These are phyloP conservation scores for Bimastos eiseni DNA, from an alignment of 2,888 invertebrate genomes.

Conservation along the genomic window DNA sequence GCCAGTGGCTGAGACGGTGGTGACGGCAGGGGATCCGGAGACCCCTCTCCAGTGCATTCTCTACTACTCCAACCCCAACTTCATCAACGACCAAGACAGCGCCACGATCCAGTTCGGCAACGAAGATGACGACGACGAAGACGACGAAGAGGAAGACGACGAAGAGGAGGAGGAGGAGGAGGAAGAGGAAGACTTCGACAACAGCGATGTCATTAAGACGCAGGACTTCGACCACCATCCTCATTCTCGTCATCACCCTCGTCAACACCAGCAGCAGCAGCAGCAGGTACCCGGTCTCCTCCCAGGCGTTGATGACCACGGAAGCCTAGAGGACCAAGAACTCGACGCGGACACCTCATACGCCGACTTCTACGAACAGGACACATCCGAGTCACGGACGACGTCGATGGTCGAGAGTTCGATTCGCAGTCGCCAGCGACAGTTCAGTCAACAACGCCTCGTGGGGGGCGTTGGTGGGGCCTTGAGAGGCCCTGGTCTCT, in stretches of 20 bases:
- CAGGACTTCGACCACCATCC: not conserved
- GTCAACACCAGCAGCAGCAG: not conserved
- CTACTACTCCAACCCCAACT: conserved; percentile 31
- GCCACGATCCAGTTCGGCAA: not conserved
- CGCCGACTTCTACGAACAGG: conserved; percentile 2
- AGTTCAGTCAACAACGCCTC: not conserved
- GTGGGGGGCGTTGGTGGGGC: not conserved
- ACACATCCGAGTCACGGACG: not conserved
- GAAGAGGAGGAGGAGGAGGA: not conserved
- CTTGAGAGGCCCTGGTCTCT: not conserved
- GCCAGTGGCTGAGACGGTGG: not conserved
- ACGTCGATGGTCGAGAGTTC: not conserved
- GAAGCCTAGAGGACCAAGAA: not conserved
- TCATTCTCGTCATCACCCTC: not conserved
- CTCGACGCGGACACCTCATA: not conserved
- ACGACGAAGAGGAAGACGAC: not conserved
- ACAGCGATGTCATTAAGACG: not conserved
- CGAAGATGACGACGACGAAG: conserved; percentile 15
- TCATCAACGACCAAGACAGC: conserved; percentile 16
- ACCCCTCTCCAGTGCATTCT: conserved; percentile 17
- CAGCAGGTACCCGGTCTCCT: not conserved
- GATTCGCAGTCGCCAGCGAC: not conserved
- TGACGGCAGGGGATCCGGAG: not conserved
- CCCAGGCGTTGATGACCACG: not conserved
- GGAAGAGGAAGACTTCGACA: not conserved